Base-by-base conservation (phyloP, 1,140 invertebrate genomes). In the Plectrocnemia conspersa region DNA sequence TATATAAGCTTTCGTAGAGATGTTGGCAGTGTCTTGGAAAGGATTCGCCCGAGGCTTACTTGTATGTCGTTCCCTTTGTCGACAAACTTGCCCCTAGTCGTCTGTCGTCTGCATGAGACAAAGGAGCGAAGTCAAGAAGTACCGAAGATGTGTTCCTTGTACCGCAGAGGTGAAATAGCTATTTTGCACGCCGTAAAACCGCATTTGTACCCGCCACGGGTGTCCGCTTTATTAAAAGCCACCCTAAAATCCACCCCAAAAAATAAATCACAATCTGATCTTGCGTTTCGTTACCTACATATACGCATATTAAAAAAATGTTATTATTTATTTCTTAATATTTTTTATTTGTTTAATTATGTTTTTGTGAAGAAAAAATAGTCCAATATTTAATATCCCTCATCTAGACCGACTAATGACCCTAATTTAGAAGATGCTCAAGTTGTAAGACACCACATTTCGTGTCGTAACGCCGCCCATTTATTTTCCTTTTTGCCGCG, bases 371-470 rank as follows among this genome's bases (percentile, higher is more conserved):
- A 13, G 18, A 7, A 38, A 38, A 7, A 38, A 13, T 7, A 38
- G 15, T 38, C 6, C 15, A 55, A 48, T 56, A 52, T 56, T 52
- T 52, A 56, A 56, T 56, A 44, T 42, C 35, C 46, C 47, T 29
- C 47, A 44, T 44, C 35, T 19, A 36, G 29, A 15, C 10, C 47
- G 6, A 24, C 22, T 56, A 56, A 56, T 56, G 35, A 40, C 38
- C 16, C 27, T 50, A 50, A 45, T 56, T 53, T 56, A 48, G 45
- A 25, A 7, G 54, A 38, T 36, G 54, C 36, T 48, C 38, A 52
- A 40, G 40, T 44, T 15, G 38, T 42, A 53, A 53, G 6, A 36
- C 11, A 32, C 45, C 19, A 47, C 47, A 33, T 41, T 56, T 29
- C 52, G 38, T 42, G 16, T 50, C 29, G 23, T 45, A 50, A 50